Conservation (phyloP, 2,113 vertebrate genomes). For the Chaetops frenatus region DNA sequence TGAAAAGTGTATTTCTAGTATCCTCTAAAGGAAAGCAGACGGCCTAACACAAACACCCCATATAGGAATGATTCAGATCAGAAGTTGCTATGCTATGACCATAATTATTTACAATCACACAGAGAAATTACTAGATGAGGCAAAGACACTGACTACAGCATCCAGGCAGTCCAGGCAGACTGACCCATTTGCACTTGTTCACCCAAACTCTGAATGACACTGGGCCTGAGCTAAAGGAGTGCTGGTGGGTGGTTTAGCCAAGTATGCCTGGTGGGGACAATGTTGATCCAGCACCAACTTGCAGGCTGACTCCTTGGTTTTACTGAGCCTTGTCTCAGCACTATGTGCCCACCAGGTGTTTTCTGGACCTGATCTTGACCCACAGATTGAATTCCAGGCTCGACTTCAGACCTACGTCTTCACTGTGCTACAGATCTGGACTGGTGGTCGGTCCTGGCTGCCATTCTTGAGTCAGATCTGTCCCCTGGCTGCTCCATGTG, state of each 20-base stretch:
- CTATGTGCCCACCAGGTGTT: too few species aligned
- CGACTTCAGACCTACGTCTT: not conserved
- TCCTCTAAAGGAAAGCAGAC: not conserved
- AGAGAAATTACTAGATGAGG: not conserved
- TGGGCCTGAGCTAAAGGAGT: not conserved
- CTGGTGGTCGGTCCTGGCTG: not conserved
- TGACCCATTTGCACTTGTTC: not conserved
- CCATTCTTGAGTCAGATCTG: not conserved
- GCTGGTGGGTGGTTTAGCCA: not conserved
- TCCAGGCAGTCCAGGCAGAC: not conserved
- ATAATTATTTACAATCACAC: not conserved
- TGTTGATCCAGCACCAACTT: not conserved
- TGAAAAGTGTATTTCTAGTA: slow-evolving; percentile 20
- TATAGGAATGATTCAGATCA: not conserved
- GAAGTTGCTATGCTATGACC: not conserved
- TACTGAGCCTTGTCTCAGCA: not conserved
- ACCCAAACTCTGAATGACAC: not conserved
- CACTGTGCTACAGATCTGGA: not conserved
- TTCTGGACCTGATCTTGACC: not conserved
- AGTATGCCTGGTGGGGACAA: not conserved
- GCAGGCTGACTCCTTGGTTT: not conserved
- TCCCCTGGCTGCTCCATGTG: not conserved
- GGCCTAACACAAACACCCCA: not conserved
- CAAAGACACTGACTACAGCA: not conserved
- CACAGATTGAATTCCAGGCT: not conserved